phyloP scores from a whole-genome alignment of 2,888 invertebrate genomes.

The Lycocerus yunnanus region DNA sequence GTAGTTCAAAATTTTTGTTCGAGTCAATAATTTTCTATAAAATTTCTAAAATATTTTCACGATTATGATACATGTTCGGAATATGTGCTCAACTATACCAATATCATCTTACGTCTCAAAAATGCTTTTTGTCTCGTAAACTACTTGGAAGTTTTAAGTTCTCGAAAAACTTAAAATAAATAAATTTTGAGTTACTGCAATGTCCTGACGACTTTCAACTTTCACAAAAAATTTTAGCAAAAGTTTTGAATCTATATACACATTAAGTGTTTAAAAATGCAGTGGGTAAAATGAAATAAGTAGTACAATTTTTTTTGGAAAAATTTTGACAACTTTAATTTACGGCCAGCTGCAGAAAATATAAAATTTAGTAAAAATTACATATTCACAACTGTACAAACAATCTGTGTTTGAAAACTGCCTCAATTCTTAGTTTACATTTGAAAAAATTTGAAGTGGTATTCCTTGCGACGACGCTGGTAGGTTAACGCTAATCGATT shows the following conservation, averaged over 20 bases:
- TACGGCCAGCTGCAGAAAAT: too few relatives aligned
- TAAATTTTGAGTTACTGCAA: not conserved
- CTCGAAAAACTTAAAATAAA: not conserved
- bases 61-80: too few relatives aligned
- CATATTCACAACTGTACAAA: too few relatives aligned
- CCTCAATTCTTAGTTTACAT: not conserved
- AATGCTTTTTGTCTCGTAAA: not conserved
- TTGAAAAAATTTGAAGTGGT: too few relatives aligned
- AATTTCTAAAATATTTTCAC: not conserved
- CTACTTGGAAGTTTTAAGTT: not conserved
- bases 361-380: too few relatives aligned
- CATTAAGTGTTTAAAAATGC: too few relatives aligned
- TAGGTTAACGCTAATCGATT: too few relatives aligned
- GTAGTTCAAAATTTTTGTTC: not conserved
- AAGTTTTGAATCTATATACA: not conserved
- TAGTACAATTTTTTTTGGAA: not conserved
- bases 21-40: not conserved
- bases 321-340: not conserved
- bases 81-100: not conserved
- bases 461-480: too few relatives aligned
- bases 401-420: too few relatives aligned
- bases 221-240: not conserved
- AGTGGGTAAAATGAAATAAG: too few relatives aligned
- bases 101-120: not conserved
- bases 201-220: not conserved